Base-by-base conservation (phyloP, 1,140 invertebrate genomes). In the Dreissena polymorpha region DNA sequence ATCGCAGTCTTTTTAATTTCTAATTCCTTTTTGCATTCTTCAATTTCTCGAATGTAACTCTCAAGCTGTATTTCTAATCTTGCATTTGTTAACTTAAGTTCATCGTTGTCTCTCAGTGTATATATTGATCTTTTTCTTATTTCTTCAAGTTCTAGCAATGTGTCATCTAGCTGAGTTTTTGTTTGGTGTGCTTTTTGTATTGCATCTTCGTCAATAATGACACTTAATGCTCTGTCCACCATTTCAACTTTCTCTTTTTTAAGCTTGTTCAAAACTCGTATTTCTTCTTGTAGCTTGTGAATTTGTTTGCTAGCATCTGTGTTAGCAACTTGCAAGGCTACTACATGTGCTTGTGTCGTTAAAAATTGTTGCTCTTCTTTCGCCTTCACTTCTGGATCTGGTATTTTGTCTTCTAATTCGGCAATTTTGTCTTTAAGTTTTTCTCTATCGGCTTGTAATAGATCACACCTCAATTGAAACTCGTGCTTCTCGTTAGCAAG, bases 291-390 rank as follows among this genome's bases (percentile, higher is more conserved):
- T 18, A 81, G 69, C 16, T 72, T 72, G 23, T 57, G 55, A 10
- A 81, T 65, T 81, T 81, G 68, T 81, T 57, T 72, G 49, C 69
- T 72, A 6, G 68, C 69, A 81, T 81, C 78, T 51, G 65, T 81
- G 50, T 71, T 81, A 13, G 53, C 70, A 10, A 81, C 68, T 51
- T 81, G 78, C 12, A 81, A 57, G 23, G 69, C 78, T 29, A 50
- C 68, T 57, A 81, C 16, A n/a, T 81, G 78, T 60, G 69, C 78
- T 65, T 81, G 78, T 63, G 72, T n/a, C 55, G 57, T 51, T 65
- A 81, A 27, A 64, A 81, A 70, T 10, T 72, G 78, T 29, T 81
- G 78, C n/a, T 81, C 78, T 65, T 81, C 78, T 63, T 81, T 81
- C 21, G 78, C 78, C 25, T 81, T 81, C 2, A 60, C 18, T 51